Base-by-base conservation (phyloP, 2,113 vertebrate genomes). In the Opisthocomus hoazin region DNA sequence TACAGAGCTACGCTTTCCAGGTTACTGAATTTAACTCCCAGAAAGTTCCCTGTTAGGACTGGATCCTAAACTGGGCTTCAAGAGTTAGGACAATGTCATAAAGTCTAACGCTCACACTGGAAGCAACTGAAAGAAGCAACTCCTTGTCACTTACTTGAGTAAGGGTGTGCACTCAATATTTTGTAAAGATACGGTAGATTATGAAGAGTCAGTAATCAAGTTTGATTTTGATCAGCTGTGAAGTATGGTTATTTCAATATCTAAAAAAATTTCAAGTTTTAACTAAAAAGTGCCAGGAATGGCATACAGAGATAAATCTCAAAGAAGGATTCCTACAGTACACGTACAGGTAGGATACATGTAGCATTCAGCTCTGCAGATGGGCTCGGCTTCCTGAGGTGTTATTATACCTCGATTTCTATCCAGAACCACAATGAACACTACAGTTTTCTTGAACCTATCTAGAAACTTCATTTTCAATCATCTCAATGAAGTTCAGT, bases 271-370 rank as follows among this genome's bases (percentile, higher is more conserved):
- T 5, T 23, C 7, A 66, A 23, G 15, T 37, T 54, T 61, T 51
- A 53, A 66, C 36, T 30, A 70, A 46, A 69, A 79, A 36, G 18
- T 69, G 37, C 34, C 61, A 94, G 34, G 37, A 78, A 45, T 68
- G 14, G 26, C 43, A 57, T 24, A 45, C 8, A 66, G 41, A 54
- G 23, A 37, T 8, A 65, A 69, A 65, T 30, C 12, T 30, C 23
- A 37, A 22, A 37, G 60, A 56, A 77, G 3, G 15, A n/a, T 43
- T 82, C 29, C 36, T 46, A 56, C 34, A 45, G 11, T 11, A 58
- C 19, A 15, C 2, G 0, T 7, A 11, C 5, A 39, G 2, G 4
- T 24, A 57, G 18, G n/a, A 70, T 7, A 13, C 30, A 41, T 4
- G 2, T 6, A 51, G 41, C 10, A 56, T 84, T 48, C 56, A 43